phyloP scores from a whole-genome alignment of 2,113 vertebrate species.

The Channa maculata region DNA sequence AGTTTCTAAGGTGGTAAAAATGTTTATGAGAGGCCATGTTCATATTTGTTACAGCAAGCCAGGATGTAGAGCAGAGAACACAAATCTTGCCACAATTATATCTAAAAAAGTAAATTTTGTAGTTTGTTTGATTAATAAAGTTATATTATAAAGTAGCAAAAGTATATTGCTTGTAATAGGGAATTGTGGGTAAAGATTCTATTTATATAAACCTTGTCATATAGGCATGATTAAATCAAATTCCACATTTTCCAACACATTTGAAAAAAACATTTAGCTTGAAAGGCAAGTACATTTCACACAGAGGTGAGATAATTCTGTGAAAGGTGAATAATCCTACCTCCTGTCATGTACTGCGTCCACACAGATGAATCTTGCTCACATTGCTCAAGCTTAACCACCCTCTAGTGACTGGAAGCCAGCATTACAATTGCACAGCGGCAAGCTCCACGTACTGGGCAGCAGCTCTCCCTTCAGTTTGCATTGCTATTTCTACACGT shows the following conservation, averaged over 20 bases:
- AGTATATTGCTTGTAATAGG: neutral
- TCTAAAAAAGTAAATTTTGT: neutral
- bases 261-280: neutral
- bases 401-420: constrained; percentile 78
- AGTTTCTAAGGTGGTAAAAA: constrained; percentile 2
- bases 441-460: constrained; percentile 19
- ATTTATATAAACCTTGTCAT: neutral
- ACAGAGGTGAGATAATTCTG: constrained; percentile 2
- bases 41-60: neutral
- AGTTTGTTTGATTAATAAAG: neutral
- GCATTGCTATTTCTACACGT: constrained; percentile 10
- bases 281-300: neutral
- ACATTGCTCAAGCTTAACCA: constrained; percentile 68
- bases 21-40: neutral
- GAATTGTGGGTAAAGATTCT: neutral
- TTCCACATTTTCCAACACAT: neutral
- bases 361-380: constrained; percentile 11
- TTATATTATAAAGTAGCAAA: neutral
- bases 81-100: too few relatives aligned
- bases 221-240: neutral
- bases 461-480: constrained; percentile 36
- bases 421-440: constrained; percentile 51
- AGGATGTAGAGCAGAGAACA: neutral
- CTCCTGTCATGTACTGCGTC: constrained; percentile 37
- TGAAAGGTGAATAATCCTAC: constrained; percentile 47